phyloP scores from a whole-genome alignment of 2,797 vertebrate genomes.

The Rhynchotus rufescens region DNA sequence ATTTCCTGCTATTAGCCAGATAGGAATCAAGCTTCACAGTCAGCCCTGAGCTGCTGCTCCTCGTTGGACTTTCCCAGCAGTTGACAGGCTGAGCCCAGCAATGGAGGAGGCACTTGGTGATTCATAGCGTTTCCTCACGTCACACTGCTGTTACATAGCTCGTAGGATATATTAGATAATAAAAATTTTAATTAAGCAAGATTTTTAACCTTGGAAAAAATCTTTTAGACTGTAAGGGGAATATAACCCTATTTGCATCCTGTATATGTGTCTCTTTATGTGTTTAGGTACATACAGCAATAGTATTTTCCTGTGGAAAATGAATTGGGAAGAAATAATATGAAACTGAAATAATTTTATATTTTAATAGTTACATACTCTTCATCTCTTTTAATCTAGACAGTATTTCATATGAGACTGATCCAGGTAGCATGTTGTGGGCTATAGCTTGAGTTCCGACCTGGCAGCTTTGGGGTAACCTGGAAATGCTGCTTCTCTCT shows the following conservation, averaged over 20 bases:
- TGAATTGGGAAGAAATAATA: background rate
- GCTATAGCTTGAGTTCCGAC: background rate
- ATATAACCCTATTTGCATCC: background rate
- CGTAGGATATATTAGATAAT: background rate
- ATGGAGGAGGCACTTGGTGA: background rate
- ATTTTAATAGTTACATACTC: background rate
- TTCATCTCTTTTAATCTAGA: background rate
- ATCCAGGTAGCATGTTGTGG: background rate
- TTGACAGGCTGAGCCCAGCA: background rate
- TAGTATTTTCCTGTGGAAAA: background rate
- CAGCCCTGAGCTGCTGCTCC: background rate
- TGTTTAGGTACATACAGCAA: background rate
- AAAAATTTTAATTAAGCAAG: background rate
- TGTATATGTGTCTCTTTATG: background rate
- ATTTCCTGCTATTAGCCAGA: background rate
- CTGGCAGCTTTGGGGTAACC: background rate
- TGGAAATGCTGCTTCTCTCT: background rate
- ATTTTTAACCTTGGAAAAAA: background rate
- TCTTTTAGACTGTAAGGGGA: background rate
- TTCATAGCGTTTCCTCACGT: background rate
- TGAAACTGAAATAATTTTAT: background rate
- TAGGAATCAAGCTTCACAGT: background rate
- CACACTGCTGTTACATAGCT: background rate
- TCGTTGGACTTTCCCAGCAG: background rate
- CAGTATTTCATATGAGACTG: background rate